Evolutionary conservation across 2,797 vertebrate genomes (phyloP).

Genomic region (Poeciliopsis presidionis): DNA sequence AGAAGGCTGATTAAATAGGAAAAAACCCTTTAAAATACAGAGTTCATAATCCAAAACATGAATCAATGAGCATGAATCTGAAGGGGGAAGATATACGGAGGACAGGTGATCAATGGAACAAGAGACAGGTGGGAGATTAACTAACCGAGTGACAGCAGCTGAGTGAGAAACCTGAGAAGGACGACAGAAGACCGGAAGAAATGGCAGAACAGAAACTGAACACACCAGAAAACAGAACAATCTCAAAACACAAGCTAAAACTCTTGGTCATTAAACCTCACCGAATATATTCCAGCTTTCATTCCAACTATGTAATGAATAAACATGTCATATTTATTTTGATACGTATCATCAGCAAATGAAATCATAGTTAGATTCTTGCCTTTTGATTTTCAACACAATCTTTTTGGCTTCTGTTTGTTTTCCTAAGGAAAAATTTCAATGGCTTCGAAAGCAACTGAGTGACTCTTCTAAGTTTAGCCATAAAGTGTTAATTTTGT

Average conservation of each 20-base stretch:
- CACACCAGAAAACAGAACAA: not conserved
- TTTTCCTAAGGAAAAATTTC: not conserved
- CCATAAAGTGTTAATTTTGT: slow-evolving; percentile 20
- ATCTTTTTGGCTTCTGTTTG: not conserved
- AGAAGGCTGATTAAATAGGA: not conserved
- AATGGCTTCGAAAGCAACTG: not conserved
- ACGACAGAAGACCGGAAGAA: not conserved
- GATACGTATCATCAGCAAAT: not conserved
- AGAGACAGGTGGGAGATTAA: not conserved
- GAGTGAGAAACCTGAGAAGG: not conserved
- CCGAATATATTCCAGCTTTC: not conserved
- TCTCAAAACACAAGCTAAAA: not conserved
- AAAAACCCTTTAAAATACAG: not conserved
- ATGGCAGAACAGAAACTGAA: not conserved
- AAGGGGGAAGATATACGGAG: not conserved
- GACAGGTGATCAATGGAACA: slow-evolving; percentile 2
- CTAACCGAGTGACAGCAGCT: not conserved
- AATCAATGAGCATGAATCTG: not conserved
- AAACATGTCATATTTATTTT: not conserved
- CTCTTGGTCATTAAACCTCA: not conserved
- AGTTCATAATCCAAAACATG: not conserved
- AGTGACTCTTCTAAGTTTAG: slow-evolving; percentile 13
- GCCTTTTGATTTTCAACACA: not conserved
- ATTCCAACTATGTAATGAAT: not conserved
- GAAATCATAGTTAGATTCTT: not conserved